These are phyloP conservation scores for Scophthalmus maximus DNA, from an alignment of 2,113 vertebrate species.

Conservation along the genomic window DNA sequence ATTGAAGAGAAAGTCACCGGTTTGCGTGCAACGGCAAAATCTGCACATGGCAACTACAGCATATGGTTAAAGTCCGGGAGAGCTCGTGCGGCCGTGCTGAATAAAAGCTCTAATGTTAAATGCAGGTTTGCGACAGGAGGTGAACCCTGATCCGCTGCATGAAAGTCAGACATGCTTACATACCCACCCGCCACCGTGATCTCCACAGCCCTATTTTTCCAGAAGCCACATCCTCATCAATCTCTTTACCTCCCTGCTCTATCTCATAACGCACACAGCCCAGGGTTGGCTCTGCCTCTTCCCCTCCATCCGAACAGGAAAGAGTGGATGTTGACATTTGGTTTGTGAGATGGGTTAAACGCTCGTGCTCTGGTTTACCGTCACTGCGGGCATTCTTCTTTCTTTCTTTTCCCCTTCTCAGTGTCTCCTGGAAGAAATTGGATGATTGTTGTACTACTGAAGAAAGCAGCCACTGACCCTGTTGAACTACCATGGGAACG, in stretches of 20 bases:
- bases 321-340: conserved; percentile 22
- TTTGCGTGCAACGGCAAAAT: neutral
- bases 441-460: conserved; percentile 27
- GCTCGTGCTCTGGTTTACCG: neutral
- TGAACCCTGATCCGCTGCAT: neutral
- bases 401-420: conserved; percentile 29
- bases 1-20: too few species aligned
- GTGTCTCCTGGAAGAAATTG: conserved; percentile 32
- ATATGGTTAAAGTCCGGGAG: neutral
- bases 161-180: neutral
- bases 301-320: conserved; percentile 28
- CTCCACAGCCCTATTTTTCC: neutral
- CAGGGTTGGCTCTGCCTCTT: neutral
- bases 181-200: conserved; percentile 3
- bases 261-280: conserved; percentile 26
- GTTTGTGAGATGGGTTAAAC: conserved; percentile 13
- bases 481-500: conserved; percentile 43
- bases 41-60: neutral
- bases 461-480: conserved; percentile 32
- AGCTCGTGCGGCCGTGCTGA: neutral
- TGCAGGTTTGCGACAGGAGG: conserved; percentile 1
- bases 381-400: conserved; percentile 12
- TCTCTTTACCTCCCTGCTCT: neutral
- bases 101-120: neutral
- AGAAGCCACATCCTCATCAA: neutral